Evolutionary conservation across 2,113 vertebrate genomes (phyloP), one percentile per base, ranked within the genome.

Genomic region (Centrocercus urophasianus): DNA sequence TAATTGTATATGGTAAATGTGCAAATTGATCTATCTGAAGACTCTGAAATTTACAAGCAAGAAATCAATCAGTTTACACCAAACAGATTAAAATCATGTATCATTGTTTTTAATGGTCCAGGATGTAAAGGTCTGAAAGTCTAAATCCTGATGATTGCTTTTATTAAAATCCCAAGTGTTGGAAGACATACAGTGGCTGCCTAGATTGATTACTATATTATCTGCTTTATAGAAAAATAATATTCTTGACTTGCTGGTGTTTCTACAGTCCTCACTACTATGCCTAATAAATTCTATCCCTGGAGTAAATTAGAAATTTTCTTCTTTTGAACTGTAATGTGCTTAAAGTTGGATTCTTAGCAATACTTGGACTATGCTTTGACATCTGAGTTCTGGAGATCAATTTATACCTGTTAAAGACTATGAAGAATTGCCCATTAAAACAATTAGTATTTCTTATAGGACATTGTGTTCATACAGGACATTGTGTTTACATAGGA

Each of bases 101-200:
- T 97, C 97, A 97, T 95, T 97, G 96, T 96, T 98, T 96, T 96
- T 97, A 96, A 97, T 96, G 92, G 84, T 79, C 97, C 73, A 88
- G 77, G 73, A 91, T 94, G 28, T 91, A 96, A 97, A 96, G 74
- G 52, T 90, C 83, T 97, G 90, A 95, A 97, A 96, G 60, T 89
- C 93, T 97, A 96, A 96, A 95, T 97, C 67, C 52, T 89, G 89
- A 86, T 93, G 70, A 92, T 96, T 73, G 80, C 56, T 93, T 97
- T 96, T 95, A 97, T 94, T 97, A 96, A 96, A 96, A 95, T 87
- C 47, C 76, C 66, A 66, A 94, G 64, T 83, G 96, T 84, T 91
- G 77, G 84, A 95, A 96, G 89, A 90, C 78, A 86, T 63, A 93
- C 60, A 83, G 45, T 76, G 66, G 70, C 71, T 95, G 74, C 83